Evolutionary conservation across 2,113 vertebrate species (phyloP).

Genomic region (Archocentrus centrarchus): DNA sequence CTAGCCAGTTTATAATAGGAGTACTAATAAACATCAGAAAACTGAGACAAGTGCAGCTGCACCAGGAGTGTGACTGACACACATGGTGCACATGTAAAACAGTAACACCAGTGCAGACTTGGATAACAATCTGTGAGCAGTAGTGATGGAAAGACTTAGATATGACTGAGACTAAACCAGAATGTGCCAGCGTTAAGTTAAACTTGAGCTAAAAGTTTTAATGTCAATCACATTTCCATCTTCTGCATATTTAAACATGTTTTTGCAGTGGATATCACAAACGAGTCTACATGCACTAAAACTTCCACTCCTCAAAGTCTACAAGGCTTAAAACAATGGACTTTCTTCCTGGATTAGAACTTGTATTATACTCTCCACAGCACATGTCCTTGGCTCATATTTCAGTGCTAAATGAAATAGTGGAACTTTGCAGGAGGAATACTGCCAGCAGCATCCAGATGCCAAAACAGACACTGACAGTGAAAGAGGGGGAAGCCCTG

Average conservation of each 20-base stretch:
- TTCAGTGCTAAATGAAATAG: conserved; percentile 68
- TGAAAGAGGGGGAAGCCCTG: conserved; percentile 69
- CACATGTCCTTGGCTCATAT: conserved; percentile 60
- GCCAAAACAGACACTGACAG: conserved; percentile 58
- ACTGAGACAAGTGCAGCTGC: conserved; percentile 7
- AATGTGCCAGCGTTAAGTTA: not conserved
- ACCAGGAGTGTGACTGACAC: conserved; percentile 27
- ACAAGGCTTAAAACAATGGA: conserved; percentile 20
- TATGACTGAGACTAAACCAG: not conserved
- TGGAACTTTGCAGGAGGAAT: conserved; percentile 67
- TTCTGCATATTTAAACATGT: not conserved
- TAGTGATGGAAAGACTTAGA: not conserved
- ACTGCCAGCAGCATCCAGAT: conserved; percentile 46
- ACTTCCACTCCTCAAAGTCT: conserved; percentile 9
- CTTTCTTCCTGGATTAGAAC: conserved; percentile 24
- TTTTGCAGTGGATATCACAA: conserved; percentile 31
- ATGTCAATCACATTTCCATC: conserved; percentile 15
- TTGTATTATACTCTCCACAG: conserved; percentile 31
- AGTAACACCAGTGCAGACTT: conserved; percentile 11
- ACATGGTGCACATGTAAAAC: conserved; percentile 4
- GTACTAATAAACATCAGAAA: conserved; percentile 24
- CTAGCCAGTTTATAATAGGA: conserved; percentile 27
- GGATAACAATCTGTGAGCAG: not conserved
- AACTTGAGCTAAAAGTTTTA: not conserved
- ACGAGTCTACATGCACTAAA: not conserved